phyloP scores from a whole-genome alignment of 2,888 invertebrate genomes.

The Eurytoma californica region DNA sequence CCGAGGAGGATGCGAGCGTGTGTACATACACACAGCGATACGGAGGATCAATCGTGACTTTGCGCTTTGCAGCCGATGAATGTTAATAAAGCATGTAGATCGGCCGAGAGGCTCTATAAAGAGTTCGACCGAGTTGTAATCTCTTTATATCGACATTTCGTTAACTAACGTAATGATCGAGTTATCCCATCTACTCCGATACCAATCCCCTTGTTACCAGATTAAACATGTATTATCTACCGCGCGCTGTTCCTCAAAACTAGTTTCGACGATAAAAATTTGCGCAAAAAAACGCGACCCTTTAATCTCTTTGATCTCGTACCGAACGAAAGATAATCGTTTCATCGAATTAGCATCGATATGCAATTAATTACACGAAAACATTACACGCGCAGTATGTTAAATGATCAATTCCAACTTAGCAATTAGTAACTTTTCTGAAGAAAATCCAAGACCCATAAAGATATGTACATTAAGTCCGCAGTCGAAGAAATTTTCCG shows the following conservation, averaged over 20 bases:
- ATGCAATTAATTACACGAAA: too few species aligned
- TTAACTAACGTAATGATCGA: constrained; percentile 44
- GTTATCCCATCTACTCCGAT: constrained; percentile 29
- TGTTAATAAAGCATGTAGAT: constrained; percentile 45
- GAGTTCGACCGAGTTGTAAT: constrained; percentile 16
- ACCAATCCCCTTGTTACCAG: constrained; percentile 29
- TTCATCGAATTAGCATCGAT: too few species aligned
- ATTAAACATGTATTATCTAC: constrained; percentile 11
- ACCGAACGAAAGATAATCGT: too few species aligned
- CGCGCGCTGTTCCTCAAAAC: too few species aligned
- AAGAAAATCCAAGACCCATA: not conserved
- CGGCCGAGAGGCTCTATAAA: constrained; percentile 6
- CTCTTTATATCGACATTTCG: constrained; percentile 44
- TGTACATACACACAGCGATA: constrained; percentile 4
- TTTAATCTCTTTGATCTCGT: too few species aligned
- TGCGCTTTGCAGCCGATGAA: constrained; percentile 32
- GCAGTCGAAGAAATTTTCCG: not conserved
- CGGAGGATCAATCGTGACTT: constrained; percentile 47
- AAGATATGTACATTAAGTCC: not conserved
- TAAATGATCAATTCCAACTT: too few species aligned
- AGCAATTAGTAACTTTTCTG: too few species aligned
- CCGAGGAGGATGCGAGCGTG: not conserved
- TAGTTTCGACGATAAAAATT: too few species aligned
- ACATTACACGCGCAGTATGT: too few species aligned
- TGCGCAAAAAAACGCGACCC: too few species aligned